These are phyloP conservation scores for Stegostoma tigrinum DNA, from an alignment of 2,113 vertebrate species.

Conservation along the genomic window DNA sequence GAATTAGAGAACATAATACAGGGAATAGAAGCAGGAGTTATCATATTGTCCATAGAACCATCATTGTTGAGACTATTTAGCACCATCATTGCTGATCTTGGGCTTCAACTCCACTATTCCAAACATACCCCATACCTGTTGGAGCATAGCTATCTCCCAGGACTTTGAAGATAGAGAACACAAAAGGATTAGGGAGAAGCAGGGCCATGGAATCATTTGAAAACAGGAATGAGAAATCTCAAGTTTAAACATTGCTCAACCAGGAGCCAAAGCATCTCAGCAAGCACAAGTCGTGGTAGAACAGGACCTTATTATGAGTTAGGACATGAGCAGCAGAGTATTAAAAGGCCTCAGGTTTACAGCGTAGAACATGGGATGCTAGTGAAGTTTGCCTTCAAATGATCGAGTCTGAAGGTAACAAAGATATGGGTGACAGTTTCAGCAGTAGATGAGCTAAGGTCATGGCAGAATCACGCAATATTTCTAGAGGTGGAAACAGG, in stretches of 20 bases:
- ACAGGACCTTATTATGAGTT: not conserved
- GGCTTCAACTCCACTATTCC: too few species aligned
- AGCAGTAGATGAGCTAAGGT: too few species aligned
- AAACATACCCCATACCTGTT: too few species aligned
- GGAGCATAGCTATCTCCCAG: not conserved
- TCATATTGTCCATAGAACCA: too few species aligned
- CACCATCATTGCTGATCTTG: too few species aligned
- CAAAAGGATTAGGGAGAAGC: not conserved
- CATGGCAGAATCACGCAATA: not conserved
- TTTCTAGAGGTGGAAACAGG: not conserved
- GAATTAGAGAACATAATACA: not conserved
- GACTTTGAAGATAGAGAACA: not conserved
- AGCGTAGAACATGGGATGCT: not conserved
- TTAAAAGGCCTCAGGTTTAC: not conserved
- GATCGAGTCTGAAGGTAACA: not conserved
- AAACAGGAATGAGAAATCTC: not conserved
- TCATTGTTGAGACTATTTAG: too few species aligned
- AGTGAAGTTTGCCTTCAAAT: not conserved
- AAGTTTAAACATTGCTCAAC: not conserved
- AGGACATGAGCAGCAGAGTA: not conserved
- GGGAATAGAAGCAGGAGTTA: too few species aligned
- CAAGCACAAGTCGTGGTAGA: not conserved
- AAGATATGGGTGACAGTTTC: not conserved
- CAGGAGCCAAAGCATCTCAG: not conserved
- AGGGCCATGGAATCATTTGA: not conserved